Evolutionary conservation across 1,140 invertebrate species (phyloP).

Genomic region (Drosophila burlai): DNA sequence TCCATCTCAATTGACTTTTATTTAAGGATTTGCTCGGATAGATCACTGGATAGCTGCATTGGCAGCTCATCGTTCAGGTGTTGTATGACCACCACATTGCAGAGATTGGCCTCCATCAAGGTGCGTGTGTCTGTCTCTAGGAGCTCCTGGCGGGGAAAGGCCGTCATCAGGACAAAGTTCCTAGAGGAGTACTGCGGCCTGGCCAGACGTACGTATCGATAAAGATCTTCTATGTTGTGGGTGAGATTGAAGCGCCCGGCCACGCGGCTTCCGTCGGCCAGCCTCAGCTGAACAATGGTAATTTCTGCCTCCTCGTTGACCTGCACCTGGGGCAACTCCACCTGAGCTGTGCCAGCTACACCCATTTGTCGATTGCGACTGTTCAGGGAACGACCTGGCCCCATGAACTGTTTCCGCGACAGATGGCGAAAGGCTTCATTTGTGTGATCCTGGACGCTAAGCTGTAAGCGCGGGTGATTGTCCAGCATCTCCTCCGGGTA

Average conservation of each 20-base stretch:
- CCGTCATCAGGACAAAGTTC: slow-evolving; percentile 53
- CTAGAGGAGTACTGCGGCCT: slow-evolving; percentile 47
- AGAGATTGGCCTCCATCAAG: slow-evolving; percentile 50
- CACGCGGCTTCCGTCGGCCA: slow-evolving; percentile 63
- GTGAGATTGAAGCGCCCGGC: slow-evolving; percentile 53
- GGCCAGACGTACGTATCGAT: slow-evolving; percentile 48
- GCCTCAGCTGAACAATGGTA: slow-evolving; percentile 56
- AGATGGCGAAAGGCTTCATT: slow-evolving; percentile 52
- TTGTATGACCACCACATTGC: slow-evolving; percentile 67
- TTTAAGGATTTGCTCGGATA: background rate
- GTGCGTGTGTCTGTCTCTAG: slow-evolving; percentile 52
- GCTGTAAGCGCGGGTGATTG: slow-evolving; percentile 37
- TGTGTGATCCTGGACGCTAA: slow-evolving; percentile 64
- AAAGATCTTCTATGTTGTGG: slow-evolving; percentile 57
- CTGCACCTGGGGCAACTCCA: slow-evolving; percentile 17
- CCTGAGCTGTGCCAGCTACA: background rate
- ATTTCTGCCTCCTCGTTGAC: slow-evolving; percentile 21
- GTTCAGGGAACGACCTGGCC: slow-evolving; percentile 42
- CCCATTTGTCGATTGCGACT: background rate
- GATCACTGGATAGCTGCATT: slow-evolving; percentile 10
- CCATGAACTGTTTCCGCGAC: slow-evolving; percentile 65
- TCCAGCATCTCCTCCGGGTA: slow-evolving; percentile 59
- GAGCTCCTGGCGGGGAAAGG: slow-evolving; percentile 57
- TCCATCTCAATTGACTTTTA: slow-evolving; percentile 8
- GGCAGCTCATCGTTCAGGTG: slow-evolving; percentile 45